Base-by-base conservation (phyloP, 2,113 vertebrate genomes). In the Rhinopithecus roxellana region DNA sequence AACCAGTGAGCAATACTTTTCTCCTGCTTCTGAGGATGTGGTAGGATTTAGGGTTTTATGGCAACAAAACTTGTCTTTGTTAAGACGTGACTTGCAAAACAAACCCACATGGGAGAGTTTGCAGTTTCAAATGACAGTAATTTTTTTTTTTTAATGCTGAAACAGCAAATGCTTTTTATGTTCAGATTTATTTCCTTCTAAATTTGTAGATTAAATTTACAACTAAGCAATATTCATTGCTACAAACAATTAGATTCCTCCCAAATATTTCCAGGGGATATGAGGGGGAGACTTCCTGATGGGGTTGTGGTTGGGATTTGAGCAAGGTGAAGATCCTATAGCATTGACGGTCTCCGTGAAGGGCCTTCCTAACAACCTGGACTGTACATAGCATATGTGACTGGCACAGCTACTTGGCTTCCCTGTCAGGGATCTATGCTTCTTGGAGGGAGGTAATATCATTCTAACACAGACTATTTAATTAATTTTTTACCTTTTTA, bases 141-240 rank as follows among this genome's bases (percentile, higher is more conserved):
- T 55, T 83, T 97, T 94, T 89, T 89, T 83, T 43, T 84, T 69
- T 94, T 4, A 93, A 96, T 97, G 97, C 96, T 97, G 93, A 97
- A 93, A 84, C 75, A 96, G 95, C 96, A 97, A 97, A 95, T 92
- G 83, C 55, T 95, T 95, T 96, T 97, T 97, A 96, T 85, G 74
- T 86, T 95, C 69, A 88, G 77, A 95, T 93, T 96, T 97, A 97
- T 93, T 95, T 94, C 85, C 81, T 91, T 96, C 94, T 96, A 92
- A 96, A 95, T 93, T 85, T 96, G 88, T 93, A 96, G 92, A 92
- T 94, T 88, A 93, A 94, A 96, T 95, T 93, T 92, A 94, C 30
- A 91, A 89, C 82, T n/a, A 86, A 83, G 82, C 38, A 89, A 92
- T 93, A 90, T 94, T 92, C 95, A 88, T 80, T 86, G 93, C 88